These are phyloP conservation scores for Nerophis ophidion DNA, from an alignment of 2,113 vertebrate species.

Conservation along the genomic window DNA sequence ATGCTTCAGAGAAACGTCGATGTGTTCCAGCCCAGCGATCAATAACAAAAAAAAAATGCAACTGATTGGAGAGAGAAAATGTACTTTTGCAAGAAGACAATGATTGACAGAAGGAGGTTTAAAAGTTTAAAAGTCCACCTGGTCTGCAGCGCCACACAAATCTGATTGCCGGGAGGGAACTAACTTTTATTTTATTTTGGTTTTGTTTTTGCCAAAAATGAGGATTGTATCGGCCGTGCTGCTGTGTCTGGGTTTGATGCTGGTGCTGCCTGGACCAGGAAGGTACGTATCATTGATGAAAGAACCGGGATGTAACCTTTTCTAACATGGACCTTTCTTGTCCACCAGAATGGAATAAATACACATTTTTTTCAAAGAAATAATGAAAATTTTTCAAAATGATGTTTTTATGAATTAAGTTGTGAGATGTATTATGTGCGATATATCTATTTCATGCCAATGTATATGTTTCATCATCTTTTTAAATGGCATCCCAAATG, in stretches of 20 bases:
- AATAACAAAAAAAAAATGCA: constrained; percentile 24
- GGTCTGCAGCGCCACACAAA: background rate
- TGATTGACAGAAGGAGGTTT: constrained; percentile 48
- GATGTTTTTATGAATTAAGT: too few relatives aligned
- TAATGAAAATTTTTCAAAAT: too few relatives aligned
- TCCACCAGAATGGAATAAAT: too few relatives aligned
- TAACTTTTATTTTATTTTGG: too few relatives aligned
- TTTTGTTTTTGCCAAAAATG: constrained; percentile 35
- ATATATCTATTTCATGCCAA: too few relatives aligned
- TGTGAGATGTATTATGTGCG: too few relatives aligned
- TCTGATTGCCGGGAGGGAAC: too few relatives aligned
- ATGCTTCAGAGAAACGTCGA: constrained; percentile 14
- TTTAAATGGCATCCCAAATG: too few relatives aligned
- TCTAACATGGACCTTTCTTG: background rate
- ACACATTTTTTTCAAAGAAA: too few relatives aligned
- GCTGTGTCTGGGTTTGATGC: constrained; percentile 40
- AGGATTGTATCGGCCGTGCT: constrained; percentile 36
- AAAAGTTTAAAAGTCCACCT: constrained; percentile 31
- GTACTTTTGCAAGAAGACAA: constrained; percentile 26
- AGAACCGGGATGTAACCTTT: background rate
- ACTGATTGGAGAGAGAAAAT: constrained; percentile 12
- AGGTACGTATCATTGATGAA: constrained; percentile 49
- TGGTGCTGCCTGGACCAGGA: constrained; percentile 36
- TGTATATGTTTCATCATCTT: too few relatives aligned
- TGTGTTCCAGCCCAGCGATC: constrained; percentile 25